Evolutionary conservation across 2,888 invertebrate genomes (phyloP), one percentile per base, ranked within the genome.

Genomic region (Gari tellinella): DNA sequence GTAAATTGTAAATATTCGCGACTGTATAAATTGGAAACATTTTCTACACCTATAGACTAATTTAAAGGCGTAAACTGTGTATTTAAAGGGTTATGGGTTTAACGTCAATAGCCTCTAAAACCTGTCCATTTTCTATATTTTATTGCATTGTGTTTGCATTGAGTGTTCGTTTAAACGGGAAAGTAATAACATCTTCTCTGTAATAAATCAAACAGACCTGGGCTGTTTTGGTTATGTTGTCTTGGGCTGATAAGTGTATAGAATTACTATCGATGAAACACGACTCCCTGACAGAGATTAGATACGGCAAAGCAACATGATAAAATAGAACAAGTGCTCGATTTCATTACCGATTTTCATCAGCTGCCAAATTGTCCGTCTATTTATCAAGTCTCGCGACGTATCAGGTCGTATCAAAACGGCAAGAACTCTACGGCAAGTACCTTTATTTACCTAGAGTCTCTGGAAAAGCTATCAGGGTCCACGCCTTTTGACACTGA

Each of bases 271-370:
- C 73, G 60, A 70, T 67, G 70, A 74, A 72, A 78, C 56, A 48
- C 41, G 62, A 69, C 51, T 55, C 63, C 26, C 45, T 46, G 56
- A 51, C 57, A 67, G 26, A 61, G 70, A 78, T 78, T 53, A 72
- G 78, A 78, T 78, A 72, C 51, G 63, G 67, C 58, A 26, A n/a
- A 49, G 45, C 58, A 55, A 61, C 63, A 70, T 78, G 78, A 78
- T 78, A 70, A 78, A 78, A 78, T 67, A 51, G 64, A 78, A 65
- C 78, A 78, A 78, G 73, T 78, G 78, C 73, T 72, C 26, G 55
- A 74, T 64, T 63, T 65, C 78, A 67, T 67, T 64, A 48, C 64
- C 55, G 66, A 60, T 67, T 58, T 61, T 61, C 55, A 31, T 58
- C 70, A 65, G 61, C 73, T 78, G 78, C 64, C 78, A 78, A 73